Evolutionary conservation across 2,113 vertebrate genomes (phyloP).

Genomic region (Glareola pratincola): DNA sequence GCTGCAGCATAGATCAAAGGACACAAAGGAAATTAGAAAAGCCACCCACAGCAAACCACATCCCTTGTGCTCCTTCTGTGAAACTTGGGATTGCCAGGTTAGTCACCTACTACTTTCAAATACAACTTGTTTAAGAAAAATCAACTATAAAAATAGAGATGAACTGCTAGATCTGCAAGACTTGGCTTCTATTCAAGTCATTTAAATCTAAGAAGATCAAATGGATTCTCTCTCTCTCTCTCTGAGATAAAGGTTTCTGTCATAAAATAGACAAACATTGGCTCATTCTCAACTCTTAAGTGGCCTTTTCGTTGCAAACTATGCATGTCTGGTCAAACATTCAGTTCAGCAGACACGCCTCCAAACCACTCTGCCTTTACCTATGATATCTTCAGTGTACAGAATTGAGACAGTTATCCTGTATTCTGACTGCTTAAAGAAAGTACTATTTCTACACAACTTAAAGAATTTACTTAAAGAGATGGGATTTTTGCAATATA

Average conservation of each 20-base stretch:
- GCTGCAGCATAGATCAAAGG: neutral
- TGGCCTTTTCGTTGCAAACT: neutral
- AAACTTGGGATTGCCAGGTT: neutral
- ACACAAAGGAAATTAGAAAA: neutral
- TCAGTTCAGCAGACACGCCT: neutral
- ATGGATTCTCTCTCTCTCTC: neutral
- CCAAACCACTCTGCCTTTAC: neutral
- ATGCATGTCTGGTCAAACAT: neutral
- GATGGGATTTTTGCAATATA: neutral
- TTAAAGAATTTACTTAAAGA: neutral
- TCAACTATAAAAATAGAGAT: neutral
- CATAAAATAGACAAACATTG: neutral
- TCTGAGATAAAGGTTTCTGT: neutral
- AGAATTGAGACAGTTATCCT: neutral
- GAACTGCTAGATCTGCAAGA: neutral
- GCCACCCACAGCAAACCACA: neutral
- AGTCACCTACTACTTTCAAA: neutral
- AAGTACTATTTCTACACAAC: neutral
- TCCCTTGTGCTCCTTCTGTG: neutral
- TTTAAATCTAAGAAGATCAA: neutral
- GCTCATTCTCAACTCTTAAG: neutral
- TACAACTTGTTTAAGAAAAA: neutral
- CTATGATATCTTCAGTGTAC: neutral
- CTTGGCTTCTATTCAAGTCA: neutral
- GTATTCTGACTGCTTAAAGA: neutral